Evolutionary conservation across 2,797 vertebrate species (phyloP), one percentile per base, ranked within the genome.

Genomic region (Xyrichtys novacula): DNA sequence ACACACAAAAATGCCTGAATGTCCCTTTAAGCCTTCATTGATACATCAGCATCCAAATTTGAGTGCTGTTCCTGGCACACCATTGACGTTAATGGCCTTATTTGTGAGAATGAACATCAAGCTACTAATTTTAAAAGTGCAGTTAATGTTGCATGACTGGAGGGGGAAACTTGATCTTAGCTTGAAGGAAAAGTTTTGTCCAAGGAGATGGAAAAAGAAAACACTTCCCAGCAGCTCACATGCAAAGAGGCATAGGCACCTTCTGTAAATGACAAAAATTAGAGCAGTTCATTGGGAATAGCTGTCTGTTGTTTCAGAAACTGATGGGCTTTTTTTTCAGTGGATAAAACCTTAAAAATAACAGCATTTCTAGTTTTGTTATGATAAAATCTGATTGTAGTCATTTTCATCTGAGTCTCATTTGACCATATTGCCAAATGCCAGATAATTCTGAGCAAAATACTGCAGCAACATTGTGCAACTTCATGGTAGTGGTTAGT

Each of bases 141-240:
- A 76, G 84, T 91, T 92, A 93, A 92, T 91, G 92, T 90, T 91
- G 88, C 91, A 90, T 91, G 92, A 92, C 87, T 91, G 86, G 88
- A 91, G 90, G 88, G 44, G 20, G 85, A 90, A 90, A 90, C 87
- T 87, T 87, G 86, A 91, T 87, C 86, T 80, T 75, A 91, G 81
- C 82, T 89, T 89, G 85, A 92, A 91, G 85, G 80, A 91, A 88
- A 85, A 86, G 89, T 89, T 44, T 91, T 90, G 88, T 89, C 73
- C 80, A 84, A 81, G 70, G 85, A 85, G 83, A 64, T 89, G 88
- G 89, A 91, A 92, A 91, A 91, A 88, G 88, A 87, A 90, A 91
- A 85, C 57, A 76, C 84, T 92, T 93, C 87, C 89, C 87, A 89
- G 85, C 83, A 88, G 85, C 85, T 91, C 84, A 88, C 82, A 86